Conservation (phyloP, 2,888 invertebrate genomes). For the Conchocele bisecta region DNA sequence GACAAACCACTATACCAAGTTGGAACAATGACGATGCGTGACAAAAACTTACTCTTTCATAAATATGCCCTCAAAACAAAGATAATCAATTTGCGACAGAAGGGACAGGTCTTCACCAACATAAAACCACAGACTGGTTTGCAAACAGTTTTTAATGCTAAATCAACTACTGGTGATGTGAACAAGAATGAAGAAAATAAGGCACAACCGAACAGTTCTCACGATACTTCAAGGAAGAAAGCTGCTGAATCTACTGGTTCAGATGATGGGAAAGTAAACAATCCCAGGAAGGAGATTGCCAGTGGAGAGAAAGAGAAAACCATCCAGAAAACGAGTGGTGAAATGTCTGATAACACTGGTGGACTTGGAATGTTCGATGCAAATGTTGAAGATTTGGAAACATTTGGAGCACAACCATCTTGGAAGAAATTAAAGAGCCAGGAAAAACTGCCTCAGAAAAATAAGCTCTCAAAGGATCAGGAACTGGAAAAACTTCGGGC, state of each 20-base stretch:
- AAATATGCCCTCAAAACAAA: conserved; percentile 66
- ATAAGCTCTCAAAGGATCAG: background rate
- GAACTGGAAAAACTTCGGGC: conserved; percentile 2
- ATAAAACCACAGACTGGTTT: conserved; percentile 23
- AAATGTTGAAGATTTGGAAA: conserved; percentile 65
- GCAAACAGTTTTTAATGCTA: no score
- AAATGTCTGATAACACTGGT: conserved; percentile 2
- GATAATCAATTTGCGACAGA: conserved; percentile 45
- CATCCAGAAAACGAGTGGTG: conserved; percentile 12
- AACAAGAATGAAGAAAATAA: conserved; percentile 21
- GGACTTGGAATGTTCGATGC: conserved; percentile 56
- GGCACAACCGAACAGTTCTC: conserved; percentile 5
- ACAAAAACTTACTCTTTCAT: conserved; percentile 66
- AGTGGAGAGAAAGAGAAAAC: background rate
- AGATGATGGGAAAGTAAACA: background rate
- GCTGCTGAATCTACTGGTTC: background rate
- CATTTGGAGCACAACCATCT: conserved; percentile 49
- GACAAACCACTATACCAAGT: conserved; percentile 68
- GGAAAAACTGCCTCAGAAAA: background rate
- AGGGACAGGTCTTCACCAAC: conserved; percentile 43
- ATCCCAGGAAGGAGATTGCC: background rate
- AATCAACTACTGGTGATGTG: no score
- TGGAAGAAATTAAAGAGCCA: background rate
- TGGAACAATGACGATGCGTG: conserved; percentile 48
- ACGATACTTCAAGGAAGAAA: conserved; percentile 3